Evolutionary conservation across 1,140 invertebrate species (phyloP), one percentile per base, ranked within the genome.

Genomic region (Daktulosphaira vitifoliae): DNA sequence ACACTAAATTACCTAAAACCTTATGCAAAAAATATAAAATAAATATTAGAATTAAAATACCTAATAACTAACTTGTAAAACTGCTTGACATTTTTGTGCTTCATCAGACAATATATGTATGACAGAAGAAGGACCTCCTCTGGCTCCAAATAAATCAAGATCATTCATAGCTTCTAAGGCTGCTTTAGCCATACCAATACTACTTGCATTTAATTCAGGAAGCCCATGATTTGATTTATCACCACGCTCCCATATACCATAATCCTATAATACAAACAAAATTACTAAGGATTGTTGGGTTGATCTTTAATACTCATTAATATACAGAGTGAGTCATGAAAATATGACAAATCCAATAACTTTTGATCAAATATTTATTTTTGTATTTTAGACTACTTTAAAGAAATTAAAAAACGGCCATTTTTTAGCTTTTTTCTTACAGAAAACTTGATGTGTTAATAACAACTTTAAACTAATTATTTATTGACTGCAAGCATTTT

Each of bases 181-280:
- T 48, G 96, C 95, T 80, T 97, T 93, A 2, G 90, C 90, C 87
- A 92, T 91, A 26, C 90, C 90, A 78, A 99, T 98, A 39, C 94
- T 98, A 73, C 92, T 98, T 2, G 96, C 93, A 80, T 99, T 99
- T 2, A 99, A 77, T 79, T 99, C 97, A 3, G 94, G 93, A 49
- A 98, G 80, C 49, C 97, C 94, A 79, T 98, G 93, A 78, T 99
- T 99, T 39, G 96, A 98, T 79, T 99, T 99, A 74, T 99, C 97
- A 23, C 97, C 97, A 74, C 97, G 81, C 77, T 99, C 96, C 97
- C 97, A 99, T 67, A 99, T 92, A 42, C 97, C 97, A 82, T 98
- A 99, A 79, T 99, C 97, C 77, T 85, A 59, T 50, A 8, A 33
- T 16, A n/a, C 26, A 33, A 1, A 46, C 18, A 39, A n/a, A n/a